Base-by-base conservation (phyloP, 2,113 vertebrate genomes). In the Ia io region DNA sequence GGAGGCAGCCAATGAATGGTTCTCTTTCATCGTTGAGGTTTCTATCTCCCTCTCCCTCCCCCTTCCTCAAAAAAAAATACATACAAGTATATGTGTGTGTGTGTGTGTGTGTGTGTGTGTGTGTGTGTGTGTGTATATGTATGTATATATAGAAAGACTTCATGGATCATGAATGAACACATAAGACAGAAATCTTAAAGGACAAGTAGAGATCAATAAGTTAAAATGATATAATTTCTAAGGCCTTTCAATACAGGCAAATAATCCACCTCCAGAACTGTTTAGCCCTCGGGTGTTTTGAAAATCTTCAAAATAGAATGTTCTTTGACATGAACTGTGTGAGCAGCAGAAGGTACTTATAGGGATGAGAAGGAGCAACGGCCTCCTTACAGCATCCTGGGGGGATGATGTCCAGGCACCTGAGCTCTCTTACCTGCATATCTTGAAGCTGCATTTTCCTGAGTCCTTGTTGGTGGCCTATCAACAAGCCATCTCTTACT, bases 211-310 rank as follows among this genome's bases (percentile, higher is more conserved):
- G 30, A 59, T 53, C 47, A 35, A 23, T 5, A n/a, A 25, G 20
- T 30, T 12, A 37, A 20, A 84, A 59, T n/a, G 3, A 5, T 53
- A 8, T 74, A 1, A 53, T 53, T 8, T 65, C 49, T 20, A 9
- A 32, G 40, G 69, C 30, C 49, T 91, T 84, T 32, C 23, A 37
- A 8, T 23, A 12, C 40, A 30, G 0, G 1, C 5, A 30, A 0
- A 0, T 90, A 42, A 20, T n/a, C 6, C 16, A 10, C n/a, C 25
- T 17, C 37, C 73, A 18, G 16, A 0, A 0, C 32, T 44, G 4
- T 32, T 40, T 14, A 53, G 32, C 37, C 37, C 3, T 23, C 18
- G 56, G 28, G 35, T 14, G 4, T 76, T n/a, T 14, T 13, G 61
- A 44, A 78, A 65, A 14, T 13, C 18, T 49, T 51, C 22, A 30